Evolutionary conservation across 2,888 invertebrate species (phyloP).

Genomic region (Conops quadrifasciatus): DNA sequence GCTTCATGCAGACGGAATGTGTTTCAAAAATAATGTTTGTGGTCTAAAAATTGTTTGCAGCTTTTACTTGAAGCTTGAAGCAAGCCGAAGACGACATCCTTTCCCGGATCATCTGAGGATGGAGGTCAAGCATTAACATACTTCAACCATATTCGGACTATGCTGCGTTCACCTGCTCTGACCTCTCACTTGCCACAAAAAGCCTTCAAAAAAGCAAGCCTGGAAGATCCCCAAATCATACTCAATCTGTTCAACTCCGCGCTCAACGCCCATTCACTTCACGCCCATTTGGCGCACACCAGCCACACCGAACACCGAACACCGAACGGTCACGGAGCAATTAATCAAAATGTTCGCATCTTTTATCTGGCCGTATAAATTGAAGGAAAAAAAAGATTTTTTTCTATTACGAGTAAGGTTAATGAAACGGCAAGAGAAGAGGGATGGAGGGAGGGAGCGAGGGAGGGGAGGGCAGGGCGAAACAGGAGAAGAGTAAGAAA

Average conservation of each 20-base stretch:
- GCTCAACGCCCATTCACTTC: constrained; percentile 2
- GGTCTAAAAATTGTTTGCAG: background rate
- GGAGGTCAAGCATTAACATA: background rate
- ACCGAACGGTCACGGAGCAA: constrained; percentile 1
- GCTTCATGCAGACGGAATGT: background rate
- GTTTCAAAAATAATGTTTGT: background rate
- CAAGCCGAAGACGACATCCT: too few species aligned
- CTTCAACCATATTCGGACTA: background rate
- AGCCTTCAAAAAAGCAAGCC: too few species aligned
- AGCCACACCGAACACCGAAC: background rate
- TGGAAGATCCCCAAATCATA: too few species aligned
- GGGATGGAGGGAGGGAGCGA: background rate
- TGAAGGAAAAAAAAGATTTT: background rate
- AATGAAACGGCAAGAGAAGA: constrained; percentile 20
- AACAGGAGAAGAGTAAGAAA: background rate
- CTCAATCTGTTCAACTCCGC: too few species aligned
- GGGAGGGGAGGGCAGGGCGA: background rate
- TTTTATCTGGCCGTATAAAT: background rate
- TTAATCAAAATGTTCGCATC: constrained; percentile 29
- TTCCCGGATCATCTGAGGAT: too few species aligned
- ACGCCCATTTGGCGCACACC: constrained; percentile 30
- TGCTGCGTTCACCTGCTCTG: background rate
- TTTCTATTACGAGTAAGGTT: constrained; percentile 4
- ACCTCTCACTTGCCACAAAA: too few species aligned
- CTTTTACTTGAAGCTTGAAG: too few species aligned